Base-by-base conservation (phyloP, 2,888 invertebrate genomes). In the Lycia hirtaria region DNA sequence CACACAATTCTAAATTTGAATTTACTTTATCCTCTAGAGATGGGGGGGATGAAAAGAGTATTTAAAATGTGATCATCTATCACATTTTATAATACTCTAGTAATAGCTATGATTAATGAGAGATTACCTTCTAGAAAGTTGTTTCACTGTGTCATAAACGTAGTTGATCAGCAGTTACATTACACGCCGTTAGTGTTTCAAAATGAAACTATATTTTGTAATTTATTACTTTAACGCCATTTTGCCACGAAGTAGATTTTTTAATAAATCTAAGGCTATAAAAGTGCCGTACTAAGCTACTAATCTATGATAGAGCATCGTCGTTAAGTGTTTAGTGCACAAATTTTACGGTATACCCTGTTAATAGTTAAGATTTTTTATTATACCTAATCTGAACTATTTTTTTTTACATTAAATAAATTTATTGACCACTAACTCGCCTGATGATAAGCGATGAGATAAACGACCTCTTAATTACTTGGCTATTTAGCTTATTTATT, bases 91-190 rank as follows among this genome's bases (percentile, higher is more conserved):
- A n/a, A n/a, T n/a, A 19, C 10, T 1, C 5, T 5, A 10, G n/a
- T 6, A 6, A 26, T 3, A 6, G n/a, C n/a, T 37, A 19, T 10
- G 5, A n/a, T 10, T 37, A 5, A 19, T 9, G 1, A 10, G 19
- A 38, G 22, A 12, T 38, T 22, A 1, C 41, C 17, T 26, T 14
- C 41, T 41, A 2, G 4, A 17, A n/a, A 15, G n/a, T 2, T 5
- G 17, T n/a, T n/a, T 2, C 10, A 17, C 64, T 65, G 67, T 56
- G 61, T 53, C 41, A 67, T 45, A 62, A 67, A 65, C 67, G 67
- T 68, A 72, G 64, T 70, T 71, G 70, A 69, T 70, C 68, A 71
- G 57, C 66, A 71, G 52, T 58, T 58, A 58, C 57, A 57, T 58
- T 58, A 58, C 52, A 49, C 48, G 41, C 48, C 48, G 57, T 58